Evolutionary conservation across 2,113 vertebrate species (phyloP).

Genomic region (Mustelus asterias): DNA sequence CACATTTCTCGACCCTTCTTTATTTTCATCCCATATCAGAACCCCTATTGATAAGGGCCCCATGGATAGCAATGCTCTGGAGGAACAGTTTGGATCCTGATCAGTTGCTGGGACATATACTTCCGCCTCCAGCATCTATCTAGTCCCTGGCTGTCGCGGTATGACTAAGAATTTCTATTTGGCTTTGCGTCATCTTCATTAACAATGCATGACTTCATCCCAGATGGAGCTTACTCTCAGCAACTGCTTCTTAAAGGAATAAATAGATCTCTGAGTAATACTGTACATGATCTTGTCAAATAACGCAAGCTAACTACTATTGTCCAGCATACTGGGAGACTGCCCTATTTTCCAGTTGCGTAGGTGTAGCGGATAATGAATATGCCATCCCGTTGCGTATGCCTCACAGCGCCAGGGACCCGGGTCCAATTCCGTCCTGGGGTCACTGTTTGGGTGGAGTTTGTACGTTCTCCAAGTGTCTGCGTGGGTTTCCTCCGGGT

Average conservation of each 20-base stretch:
- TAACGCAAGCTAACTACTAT: too few relatives aligned
- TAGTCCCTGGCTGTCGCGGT: not conserved
- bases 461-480: too few relatives aligned
- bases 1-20: not conserved
- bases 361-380: not conserved
- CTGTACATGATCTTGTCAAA: not conserved
- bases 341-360: not conserved
- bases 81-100: not conserved
- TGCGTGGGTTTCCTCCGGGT: too few relatives aligned
- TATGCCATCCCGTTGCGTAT: not conserved
- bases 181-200: not conserved
- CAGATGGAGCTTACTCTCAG: not conserved
- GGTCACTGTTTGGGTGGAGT: too few relatives aligned
- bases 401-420: too few relatives aligned
- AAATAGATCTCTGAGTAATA: not conserved
- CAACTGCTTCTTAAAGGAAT: not conserved
- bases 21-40: not conserved
- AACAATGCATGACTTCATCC: conserved; percentile 25
- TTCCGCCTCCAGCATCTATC: not conserved
- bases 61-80: not conserved
- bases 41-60: not conserved
- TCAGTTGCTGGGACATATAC: not conserved
- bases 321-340: not conserved
- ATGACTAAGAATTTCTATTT: not conserved
- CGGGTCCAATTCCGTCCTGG: too few relatives aligned